A percentile compares a stretch with the other conserved stretches of the same genome.
These are phyloP conservation scores for Allacma fusca DNA, from an alignment of 2,888 invertebrate genomes.

Conservation along the genomic window DNA sequence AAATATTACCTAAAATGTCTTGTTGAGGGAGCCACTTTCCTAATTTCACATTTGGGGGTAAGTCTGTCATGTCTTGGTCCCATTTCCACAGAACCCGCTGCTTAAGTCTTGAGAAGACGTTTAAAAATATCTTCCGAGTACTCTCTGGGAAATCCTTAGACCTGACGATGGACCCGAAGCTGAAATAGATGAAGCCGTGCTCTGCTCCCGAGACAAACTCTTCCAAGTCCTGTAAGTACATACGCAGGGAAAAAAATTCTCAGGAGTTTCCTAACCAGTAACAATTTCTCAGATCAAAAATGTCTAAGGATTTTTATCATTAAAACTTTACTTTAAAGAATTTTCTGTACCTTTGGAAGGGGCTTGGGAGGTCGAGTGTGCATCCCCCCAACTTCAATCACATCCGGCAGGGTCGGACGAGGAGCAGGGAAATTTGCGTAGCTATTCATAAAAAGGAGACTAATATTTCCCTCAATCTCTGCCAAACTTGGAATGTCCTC, in stretches of 20 bases:
- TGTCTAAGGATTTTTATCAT: no score
- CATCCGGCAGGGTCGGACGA: slow-evolving; percentile 57
- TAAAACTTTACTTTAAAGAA: no score
- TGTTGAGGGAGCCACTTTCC: slow-evolving; percentile 71
- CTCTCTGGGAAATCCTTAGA: slow-evolving; percentile 82
- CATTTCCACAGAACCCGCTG: slow-evolving; percentile 87
- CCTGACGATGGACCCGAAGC: slow-evolving; percentile 84
- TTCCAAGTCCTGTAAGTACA: slow-evolving; percentile 54
- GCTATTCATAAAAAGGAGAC: slow-evolving; percentile 60
- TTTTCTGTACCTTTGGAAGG: slow-evolving; percentile 72
- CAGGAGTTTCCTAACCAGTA: no score
- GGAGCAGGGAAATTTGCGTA: slow-evolving; percentile 55
- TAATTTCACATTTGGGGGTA: slow-evolving; percentile 70
- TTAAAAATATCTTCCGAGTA: slow-evolving; percentile 74
- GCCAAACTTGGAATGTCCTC: slow-evolving; percentile 51
- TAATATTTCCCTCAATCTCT: slow-evolving; percentile 59
- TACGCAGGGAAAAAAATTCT: no score
- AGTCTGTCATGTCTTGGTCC: slow-evolving; percentile 71
- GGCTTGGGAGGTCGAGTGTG: slow-evolving; percentile 76
- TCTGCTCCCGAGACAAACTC: slow-evolving; percentile 66
- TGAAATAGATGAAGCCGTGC: slow-evolving; percentile 81
- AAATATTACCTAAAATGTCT: slow-evolving; percentile 73
- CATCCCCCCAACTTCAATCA: slow-evolving; percentile 56
- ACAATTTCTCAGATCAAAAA: no score
- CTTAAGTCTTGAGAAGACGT: slow-evolving; percentile 78